phyloP scores from a whole-genome alignment of 2,888 invertebrate species.

The Elegia similella region DNA sequence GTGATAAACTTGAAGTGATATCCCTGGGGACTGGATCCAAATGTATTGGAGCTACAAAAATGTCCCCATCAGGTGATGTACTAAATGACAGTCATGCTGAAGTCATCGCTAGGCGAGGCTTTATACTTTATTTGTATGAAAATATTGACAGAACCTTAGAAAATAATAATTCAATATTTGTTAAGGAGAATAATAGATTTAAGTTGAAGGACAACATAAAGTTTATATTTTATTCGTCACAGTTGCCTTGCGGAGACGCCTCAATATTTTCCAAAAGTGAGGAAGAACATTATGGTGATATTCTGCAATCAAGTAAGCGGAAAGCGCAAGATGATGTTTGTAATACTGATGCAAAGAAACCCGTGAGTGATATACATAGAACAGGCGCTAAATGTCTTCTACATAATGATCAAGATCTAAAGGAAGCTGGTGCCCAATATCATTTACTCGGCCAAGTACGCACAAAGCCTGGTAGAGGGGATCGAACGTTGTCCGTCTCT shows the following conservation, averaged over 20 bases:
- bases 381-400: conserved; percentile 95
- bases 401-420: conserved; percentile 80
- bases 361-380: conserved; percentile 77
- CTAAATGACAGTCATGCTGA: conserved; percentile 97
- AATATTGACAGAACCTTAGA: conserved; percentile 74
- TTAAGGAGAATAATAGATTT: conserved; percentile 52
- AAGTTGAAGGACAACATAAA: conserved; percentile 79
- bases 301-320: conserved; percentile 46
- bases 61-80: conserved; percentile 85
- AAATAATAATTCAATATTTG: conserved; percentile 54
- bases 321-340: conserved; percentile 35
- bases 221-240: conserved; percentile 93
- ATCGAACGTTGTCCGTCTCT: conserved; percentile 92
- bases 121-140: conserved; percentile 88
- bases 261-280: conserved; percentile 87
- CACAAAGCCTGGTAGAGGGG: conserved; percentile 95
- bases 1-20: conserved; percentile 80
- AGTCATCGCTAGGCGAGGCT: conserved; percentile 90
- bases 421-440: conserved; percentile 79
- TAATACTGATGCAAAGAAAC: conserved; percentile 41
- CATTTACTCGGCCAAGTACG: conserved; percentile 88
- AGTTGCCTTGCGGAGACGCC: conserved; percentile 96
- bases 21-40: conserved; percentile 96
- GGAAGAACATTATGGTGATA: conserved; percentile 52
- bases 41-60: conserved; percentile 88